Evolutionary conservation across 2,888 invertebrate genomes (phyloP).

Genomic region (Meghimatium bilineatum): DNA sequence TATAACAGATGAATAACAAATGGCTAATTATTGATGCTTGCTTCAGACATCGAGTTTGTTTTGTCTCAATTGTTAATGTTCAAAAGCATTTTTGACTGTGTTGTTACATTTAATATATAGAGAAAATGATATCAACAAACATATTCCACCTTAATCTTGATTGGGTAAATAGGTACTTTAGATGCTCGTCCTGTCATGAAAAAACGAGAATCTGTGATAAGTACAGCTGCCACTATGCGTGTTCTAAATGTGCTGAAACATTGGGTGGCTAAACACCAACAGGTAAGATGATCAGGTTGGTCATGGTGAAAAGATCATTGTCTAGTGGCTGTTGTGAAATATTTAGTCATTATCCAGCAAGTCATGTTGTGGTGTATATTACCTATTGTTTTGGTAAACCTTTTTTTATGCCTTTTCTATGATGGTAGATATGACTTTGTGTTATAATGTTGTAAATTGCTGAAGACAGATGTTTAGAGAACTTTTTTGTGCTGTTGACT

Average conservation of each 20-base stretch:
- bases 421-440: conserved; percentile 32
- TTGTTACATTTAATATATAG: neutral
- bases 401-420: neutral
- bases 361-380: neutral
- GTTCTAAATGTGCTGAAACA: conserved; percentile 92
- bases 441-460: no score
- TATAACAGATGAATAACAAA: no score
- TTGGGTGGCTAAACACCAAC: conserved; percentile 90
- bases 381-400: neutral
- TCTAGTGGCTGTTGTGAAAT: neutral
- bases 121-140: neutral
- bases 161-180: conserved; percentile 48
- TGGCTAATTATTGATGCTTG: no score
- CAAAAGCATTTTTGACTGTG: neutral
- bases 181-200: conserved; percentile 61
- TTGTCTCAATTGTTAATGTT: neutral
- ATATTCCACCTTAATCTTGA: neutral
- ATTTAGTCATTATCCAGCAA: neutral
- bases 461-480: no score
- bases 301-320: neutral
- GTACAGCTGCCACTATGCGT: conserved; percentile 95
- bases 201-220: conserved; percentile 81
- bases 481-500: no score
- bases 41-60: neutral
- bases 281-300: conserved; percentile 77